Evolutionary conservation across 2,113 vertebrate species (phyloP).

Genomic region (Axis porcinus): DNA sequence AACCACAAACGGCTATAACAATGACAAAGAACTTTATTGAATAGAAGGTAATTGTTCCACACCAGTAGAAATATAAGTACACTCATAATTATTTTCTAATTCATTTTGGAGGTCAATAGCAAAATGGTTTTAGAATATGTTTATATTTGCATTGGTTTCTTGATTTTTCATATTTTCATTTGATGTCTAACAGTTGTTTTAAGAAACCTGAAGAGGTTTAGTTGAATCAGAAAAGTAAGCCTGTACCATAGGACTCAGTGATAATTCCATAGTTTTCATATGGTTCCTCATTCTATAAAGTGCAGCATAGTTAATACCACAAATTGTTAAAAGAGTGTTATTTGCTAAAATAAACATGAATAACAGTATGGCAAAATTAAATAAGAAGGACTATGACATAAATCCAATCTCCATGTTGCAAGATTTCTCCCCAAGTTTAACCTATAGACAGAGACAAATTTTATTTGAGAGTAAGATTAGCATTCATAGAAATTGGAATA

Average conservation of each 20-base stretch:
- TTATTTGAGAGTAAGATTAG: not conserved
- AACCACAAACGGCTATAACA: not conserved
- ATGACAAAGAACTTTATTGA: not conserved
- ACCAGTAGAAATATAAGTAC: slow-evolving; percentile 18
- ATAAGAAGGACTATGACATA: not conserved
- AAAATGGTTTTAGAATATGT: not conserved
- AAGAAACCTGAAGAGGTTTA: slow-evolving; percentile 23
- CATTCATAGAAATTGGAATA: not conserved
- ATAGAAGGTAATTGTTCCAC: not conserved
- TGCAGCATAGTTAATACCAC: not conserved
- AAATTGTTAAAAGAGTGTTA: not conserved
- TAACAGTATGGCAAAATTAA: not conserved
- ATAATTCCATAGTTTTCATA: not conserved
- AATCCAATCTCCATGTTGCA: not conserved
- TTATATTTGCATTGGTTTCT: not conserved
- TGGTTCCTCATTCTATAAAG: not conserved
- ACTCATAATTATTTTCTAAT: slow-evolving; percentile 12
- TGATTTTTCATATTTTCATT: not conserved
- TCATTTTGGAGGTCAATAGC: not conserved
- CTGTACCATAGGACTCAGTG: not conserved
- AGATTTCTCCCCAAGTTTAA: not conserved
- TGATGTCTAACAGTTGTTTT: not conserved
- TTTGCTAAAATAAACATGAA: not conserved
- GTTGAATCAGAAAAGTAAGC: not conserved
- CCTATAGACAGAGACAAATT: not conserved